A percentile compares a stretch with the other conserved stretches of the same genome.
Evolutionary conservation across 2,888 invertebrate species (phyloP).

Genomic region (Xestia ashworthii): DNA sequence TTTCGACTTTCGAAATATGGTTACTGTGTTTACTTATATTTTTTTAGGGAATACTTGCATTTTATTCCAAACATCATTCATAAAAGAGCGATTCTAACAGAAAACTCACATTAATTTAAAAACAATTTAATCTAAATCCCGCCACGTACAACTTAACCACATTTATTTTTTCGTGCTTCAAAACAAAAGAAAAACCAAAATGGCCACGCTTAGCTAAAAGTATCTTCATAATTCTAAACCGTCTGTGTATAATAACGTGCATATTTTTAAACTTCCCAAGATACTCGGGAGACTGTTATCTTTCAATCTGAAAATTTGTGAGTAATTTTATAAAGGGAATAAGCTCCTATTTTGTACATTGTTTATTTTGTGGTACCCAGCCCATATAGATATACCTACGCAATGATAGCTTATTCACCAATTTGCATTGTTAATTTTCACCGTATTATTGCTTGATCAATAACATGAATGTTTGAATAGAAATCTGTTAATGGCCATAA

Average conservation of each 20-base stretch:
- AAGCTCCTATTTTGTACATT: slow-evolving; percentile 70
- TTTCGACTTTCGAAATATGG: not conserved
- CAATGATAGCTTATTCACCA: slow-evolving; percentile 77
- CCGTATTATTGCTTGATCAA: slow-evolving; percentile 71
- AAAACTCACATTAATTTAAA: not conserved
- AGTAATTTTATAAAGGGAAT: slow-evolving; percentile 67
- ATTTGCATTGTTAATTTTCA: slow-evolving; percentile 78
- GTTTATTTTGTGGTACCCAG: slow-evolving; percentile 71
- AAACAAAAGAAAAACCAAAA: slow-evolving; percentile 38
- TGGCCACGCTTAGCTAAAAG: slow-evolving; percentile 45
- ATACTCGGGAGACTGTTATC: slow-evolving; percentile 63
- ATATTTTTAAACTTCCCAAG: slow-evolving; percentile 58
- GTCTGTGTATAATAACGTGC: slow-evolving; percentile 51
- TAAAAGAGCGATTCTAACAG: not conserved
- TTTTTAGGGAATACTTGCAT: not conserved
- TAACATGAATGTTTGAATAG: slow-evolving; percentile 63
- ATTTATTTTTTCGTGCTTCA: slow-evolving; percentile 10
- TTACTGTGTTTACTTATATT: not conserved
- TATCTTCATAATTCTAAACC: slow-evolving; percentile 42
- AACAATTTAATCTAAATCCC: slow-evolving; percentile 1
- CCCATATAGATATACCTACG: slow-evolving; percentile 53
- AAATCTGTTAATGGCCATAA: slow-evolving; percentile 48
- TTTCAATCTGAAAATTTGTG: slow-evolving; percentile 66
- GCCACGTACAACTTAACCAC: not conserved
- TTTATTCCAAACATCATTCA: not conserved